Base-by-base conservation (phyloP, 2,113 vertebrate species). In the Phoenicopterus ruber region DNA sequence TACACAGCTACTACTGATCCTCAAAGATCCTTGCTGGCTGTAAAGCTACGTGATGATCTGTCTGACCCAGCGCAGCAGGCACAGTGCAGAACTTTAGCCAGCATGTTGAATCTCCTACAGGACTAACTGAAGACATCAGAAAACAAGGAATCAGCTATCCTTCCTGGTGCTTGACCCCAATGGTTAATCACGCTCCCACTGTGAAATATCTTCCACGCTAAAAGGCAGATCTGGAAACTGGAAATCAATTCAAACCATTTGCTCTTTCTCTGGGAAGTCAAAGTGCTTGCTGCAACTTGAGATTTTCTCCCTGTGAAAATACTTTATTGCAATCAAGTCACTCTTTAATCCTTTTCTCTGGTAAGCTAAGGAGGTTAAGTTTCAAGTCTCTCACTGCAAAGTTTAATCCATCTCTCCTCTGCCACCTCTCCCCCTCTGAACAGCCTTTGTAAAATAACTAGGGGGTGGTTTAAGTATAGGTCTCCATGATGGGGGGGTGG, bases 191-290 rank as follows among this genome's bases (percentile, higher is more conserved):
- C 24, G 18, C 9, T 86, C 38, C 28, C 19, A 32, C 21, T 46
- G 14, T 26, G 67, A 82, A 90, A 28, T 47, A 49, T 11, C 71
- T 66, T 61, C 67, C 13, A 17, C 0, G 0, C 16, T 73, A 54
- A 81, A 89, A 86, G 63, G 62, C 36, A 77, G 28, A 61, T 46
- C 31, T 70, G 42, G 46, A 66, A 88, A 72, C 25, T 34, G 54
- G 74, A 80, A 80, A 92, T 79, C 55, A 63, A 36, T 50, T 81
- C 58, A 87, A 82, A 72, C 18, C 58, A 44, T 86, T 90, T 65
- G 47, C 18, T 90, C 40, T 82, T 72, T 82, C 46, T 15, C 54
- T 80, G 71, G 4, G 9, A 65, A 77, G 47, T 32, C 49, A 17
- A 92, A 95, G 46, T 28, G 13, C 40, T 49, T 86, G 36, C 65